These are phyloP conservation scores for Calcarius lapponicus DNA, from an alignment of 2,797 vertebrate species.

Conservation along the genomic window DNA sequence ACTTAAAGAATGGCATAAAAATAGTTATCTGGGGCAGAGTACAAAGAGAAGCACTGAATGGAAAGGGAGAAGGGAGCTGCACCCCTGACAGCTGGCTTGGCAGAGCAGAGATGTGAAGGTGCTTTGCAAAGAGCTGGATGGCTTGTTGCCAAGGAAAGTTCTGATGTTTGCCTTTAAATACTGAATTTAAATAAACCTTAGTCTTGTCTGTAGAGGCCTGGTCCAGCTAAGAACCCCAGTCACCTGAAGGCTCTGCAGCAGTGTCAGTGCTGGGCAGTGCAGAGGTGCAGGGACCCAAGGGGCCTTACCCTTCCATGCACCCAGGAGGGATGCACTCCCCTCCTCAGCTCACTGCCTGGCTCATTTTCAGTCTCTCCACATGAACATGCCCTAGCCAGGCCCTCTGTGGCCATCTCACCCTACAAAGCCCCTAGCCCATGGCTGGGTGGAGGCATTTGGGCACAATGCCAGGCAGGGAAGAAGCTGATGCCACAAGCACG, in stretches of 20 bases:
- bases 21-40: conserved; percentile 42
- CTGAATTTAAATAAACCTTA: not conserved
- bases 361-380: not conserved
- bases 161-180: not conserved
- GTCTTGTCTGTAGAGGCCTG: not conserved
- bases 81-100: not conserved
- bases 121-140: not conserved
- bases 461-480: not conserved
- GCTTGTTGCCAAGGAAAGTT: not conserved
- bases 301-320: not conserved
- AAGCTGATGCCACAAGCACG: rapidly evolving
- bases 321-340: not conserved
- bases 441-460: not conserved
- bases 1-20: not conserved
- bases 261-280: not conserved
- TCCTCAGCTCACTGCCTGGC: not conserved
- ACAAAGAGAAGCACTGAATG: not conserved
- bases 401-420: not conserved
- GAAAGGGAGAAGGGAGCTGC: not conserved
- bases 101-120: not conserved
- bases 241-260: not conserved
- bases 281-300: too few species aligned
- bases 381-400: not conserved
- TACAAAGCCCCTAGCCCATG: not conserved
- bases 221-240: not conserved